Percentiles rank a stretch among this genome's conserved stretches.
phyloP scores from a whole-genome alignment of 2,888 invertebrate genomes.

The Pandemis cinnamomeana region DNA sequence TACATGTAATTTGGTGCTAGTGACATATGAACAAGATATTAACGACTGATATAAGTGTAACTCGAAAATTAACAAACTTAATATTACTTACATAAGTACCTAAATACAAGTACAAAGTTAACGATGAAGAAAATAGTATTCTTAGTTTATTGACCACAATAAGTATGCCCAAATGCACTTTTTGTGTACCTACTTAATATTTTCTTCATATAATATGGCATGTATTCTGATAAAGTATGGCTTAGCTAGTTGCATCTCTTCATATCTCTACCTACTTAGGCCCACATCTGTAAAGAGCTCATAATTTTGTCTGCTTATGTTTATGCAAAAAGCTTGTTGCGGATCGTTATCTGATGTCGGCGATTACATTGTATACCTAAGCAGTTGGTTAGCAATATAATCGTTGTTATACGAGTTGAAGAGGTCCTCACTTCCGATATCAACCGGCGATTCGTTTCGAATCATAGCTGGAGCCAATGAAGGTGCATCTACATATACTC shows the following conservation, averaged over 20 bases:
- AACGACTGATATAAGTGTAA: neutral
- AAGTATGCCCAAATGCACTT: slow-evolving; percentile 32
- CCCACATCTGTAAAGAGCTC: slow-evolving; percentile 18
- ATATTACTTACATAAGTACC: neutral
- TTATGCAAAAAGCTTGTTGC: slow-evolving; percentile 40
- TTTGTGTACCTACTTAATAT: slow-evolving; percentile 28
- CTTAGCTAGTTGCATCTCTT: neutral
- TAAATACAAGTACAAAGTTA: neutral
- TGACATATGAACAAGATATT: too few species aligned
- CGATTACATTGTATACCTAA: slow-evolving; percentile 27
- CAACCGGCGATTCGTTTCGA: neutral
- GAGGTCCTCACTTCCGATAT: neutral
- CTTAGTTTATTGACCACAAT: neutral
- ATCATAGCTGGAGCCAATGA: neutral
- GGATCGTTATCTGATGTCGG: slow-evolving; percentile 36
- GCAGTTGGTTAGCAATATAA: slow-evolving; percentile 11
- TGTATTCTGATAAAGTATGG: slow-evolving; percentile 35
- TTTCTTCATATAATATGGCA: slow-evolving; percentile 17
- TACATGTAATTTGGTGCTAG: neutral
- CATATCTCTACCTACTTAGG: slow-evolving; percentile 19
- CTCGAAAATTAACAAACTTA: neutral
- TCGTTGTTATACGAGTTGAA: slow-evolving; percentile 5
- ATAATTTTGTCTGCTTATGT: slow-evolving; percentile 38
- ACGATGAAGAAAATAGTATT: neutral
- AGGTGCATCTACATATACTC: neutral